Evolutionary conservation across 2,113 vertebrate species (phyloP), one percentile per base, ranked within the genome.

Genomic region (Toxostoma redivivum): DNA sequence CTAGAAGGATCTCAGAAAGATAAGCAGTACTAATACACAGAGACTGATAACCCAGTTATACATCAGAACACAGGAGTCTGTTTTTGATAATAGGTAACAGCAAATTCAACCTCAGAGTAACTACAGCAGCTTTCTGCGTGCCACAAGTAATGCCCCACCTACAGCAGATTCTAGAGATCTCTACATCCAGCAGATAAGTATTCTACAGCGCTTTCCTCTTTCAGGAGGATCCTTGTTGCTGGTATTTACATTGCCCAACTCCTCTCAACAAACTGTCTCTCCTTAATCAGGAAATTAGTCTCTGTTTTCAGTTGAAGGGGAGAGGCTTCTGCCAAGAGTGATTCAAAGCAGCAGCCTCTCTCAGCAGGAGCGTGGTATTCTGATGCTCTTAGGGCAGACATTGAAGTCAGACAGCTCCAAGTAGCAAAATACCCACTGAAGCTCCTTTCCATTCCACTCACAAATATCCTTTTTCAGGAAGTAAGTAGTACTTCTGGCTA

Each of bases 401-500:
- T 2, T 45, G 33, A 83, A 87, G 40, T 54, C 73, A 58, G 37
- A 44, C 28, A 81, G n/a, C 44, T 53, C 48, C 54, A 88, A 17
- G 71, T 0, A 65, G 33, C 40, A 64, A 31, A 54, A 65, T 11
- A 86, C 1, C 1, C 65, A 50, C 22, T 45, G 65, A 79, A 65
- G 27, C 10, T 65, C 21, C 56, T 66, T 65, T 60, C 45, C 9
- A 31, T 33, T 37, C 11, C 17, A 27, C 25, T 60, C 51, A 72
- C 27, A 19, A 12, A n/a, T 0, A 54, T 9, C 3, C 2, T 77
- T 79, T 69, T 60, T 8, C 0, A 2, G 42, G 23, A 73, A 66
- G 23, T 17, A 42, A 73, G 12, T 12, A 13, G 27, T 57, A 38
- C 25, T 47, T 80, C 35, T n/a, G 31, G 21, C 53, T 87, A 81